A percentile compares a stretch with the other conserved stretches of the same genome.
Evolutionary conservation across 2,888 invertebrate genomes (phyloP).

Genomic region (Scotopteryx bipunctaria): DNA sequence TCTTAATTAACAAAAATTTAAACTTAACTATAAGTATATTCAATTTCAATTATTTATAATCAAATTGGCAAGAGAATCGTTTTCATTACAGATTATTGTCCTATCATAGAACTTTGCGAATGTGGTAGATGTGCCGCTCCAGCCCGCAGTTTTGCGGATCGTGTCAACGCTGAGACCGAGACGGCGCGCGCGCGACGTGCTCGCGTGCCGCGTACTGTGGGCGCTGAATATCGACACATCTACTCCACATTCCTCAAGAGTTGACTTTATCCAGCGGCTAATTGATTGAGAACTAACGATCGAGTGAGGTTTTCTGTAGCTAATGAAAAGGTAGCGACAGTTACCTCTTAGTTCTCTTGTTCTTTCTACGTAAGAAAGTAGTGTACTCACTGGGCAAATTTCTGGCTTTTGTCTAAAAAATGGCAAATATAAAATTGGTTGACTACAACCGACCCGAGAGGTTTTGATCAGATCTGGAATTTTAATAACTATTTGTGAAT

Average conservation of each 20-base stretch:
- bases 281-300: not conserved
- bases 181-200: not conserved
- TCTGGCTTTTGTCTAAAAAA: slow-evolving; percentile 11
- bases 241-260: not conserved
- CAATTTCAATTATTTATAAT: not conserved
- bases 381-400: slow-evolving; percentile 15
- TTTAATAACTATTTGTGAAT: not conserved
- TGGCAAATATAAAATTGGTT: slow-evolving; percentile 7
- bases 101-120: slow-evolving; percentile 14
- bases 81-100: not conserved
- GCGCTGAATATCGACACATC: not conserved
- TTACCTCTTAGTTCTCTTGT: not conserved
- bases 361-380: not conserved
- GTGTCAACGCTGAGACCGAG: slow-evolving; percentile 10
- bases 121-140: slow-evolving; percentile 2
- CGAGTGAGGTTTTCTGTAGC: not conserved
- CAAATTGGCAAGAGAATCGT: not conserved
- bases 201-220: slow-evolving; percentile 12
- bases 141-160: slow-evolving; percentile 2
- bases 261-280: slow-evolving; percentile 11
- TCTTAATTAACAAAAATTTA: not conserved
- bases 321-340: not conserved
- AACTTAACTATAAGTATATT: no score
- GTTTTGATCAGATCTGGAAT: slow-evolving; percentile 16
- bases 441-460: not conserved